Evolutionary conservation across 2,888 invertebrate genomes (phyloP).

Genomic region (Caenorhabditis uteleia): DNA sequence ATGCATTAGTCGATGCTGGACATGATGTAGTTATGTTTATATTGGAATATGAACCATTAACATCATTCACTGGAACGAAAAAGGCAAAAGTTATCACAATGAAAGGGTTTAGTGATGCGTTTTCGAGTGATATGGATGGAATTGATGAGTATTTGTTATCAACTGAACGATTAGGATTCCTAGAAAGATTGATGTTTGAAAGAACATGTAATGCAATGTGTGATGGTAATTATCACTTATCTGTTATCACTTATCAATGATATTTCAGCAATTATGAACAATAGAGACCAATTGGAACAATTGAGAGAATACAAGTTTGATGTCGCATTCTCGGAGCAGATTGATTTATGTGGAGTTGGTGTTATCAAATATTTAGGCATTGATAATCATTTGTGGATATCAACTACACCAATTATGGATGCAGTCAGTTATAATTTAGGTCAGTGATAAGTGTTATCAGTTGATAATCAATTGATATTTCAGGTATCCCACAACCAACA

Average conservation of each 20-base stretch:
- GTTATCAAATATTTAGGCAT: slow-evolving; percentile 57
- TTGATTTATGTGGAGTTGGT: slow-evolving; percentile 61
- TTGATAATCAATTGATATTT: background rate
- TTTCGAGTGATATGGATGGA: slow-evolving; percentile 36
- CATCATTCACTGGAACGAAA: slow-evolving; percentile 53
- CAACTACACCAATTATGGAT: slow-evolving; percentile 64
- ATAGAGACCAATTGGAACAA: slow-evolving; percentile 49
- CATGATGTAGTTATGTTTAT: slow-evolving; percentile 63
- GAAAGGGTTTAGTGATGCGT: slow-evolving; percentile 49
- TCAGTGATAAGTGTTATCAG: background rate
- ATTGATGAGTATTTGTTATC: slow-evolving; percentile 20
- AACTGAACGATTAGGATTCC: slow-evolving; percentile 25
- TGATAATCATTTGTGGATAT: slow-evolving; percentile 60
- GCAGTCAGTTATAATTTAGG: slow-evolving; percentile 58
- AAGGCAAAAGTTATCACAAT: slow-evolving; percentile 60
- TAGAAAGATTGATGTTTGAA: slow-evolving; percentile 47
- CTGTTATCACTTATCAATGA: no score
- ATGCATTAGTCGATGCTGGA: slow-evolving; percentile 56
- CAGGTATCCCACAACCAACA: slow-evolving; percentile 58
- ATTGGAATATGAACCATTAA: slow-evolving; percentile 44
- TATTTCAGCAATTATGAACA: slow-evolving; percentile 52
- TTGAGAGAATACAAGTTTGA: slow-evolving; percentile 57
- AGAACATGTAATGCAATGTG: slow-evolving; percentile 40
- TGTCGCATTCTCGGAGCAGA: slow-evolving; percentile 59
- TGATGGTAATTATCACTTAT: slow-evolving; percentile 42